Base-by-base conservation (phyloP, 2,888 invertebrate genomes). In the Leuctra nigra region DNA sequence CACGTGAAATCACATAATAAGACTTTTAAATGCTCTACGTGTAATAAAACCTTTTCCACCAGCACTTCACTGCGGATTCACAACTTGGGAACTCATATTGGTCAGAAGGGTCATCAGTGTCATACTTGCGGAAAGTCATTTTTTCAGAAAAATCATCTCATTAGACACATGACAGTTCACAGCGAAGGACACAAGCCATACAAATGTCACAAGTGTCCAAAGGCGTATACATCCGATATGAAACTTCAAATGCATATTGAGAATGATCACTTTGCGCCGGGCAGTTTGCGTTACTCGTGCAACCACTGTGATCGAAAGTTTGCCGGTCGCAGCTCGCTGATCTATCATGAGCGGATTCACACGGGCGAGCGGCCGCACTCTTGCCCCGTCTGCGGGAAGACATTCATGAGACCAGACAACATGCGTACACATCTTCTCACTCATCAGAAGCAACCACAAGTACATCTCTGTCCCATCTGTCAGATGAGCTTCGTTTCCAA, bases 1-100 rank as follows among this genome's bases (percentile, higher is more conserved):
- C 65, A 61, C 61, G 60, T 60, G 61, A 65, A 63, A 56, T 46
- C 59, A 9, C 63, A 63, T 48, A 54, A 58, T 13, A 63, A 63
- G 35, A 41, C 54, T 11, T 56, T 59, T 35, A 24, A 46, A 20
- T 63, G 61, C 35, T 33, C 47, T 11, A 22, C 23, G 4, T 62
- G 62, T 47, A 36, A 41, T 22, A 59, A 61, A 41, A 23, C 9
- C 16, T 62, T 59, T 39, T 36, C 61, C 2, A 62, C 62, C 4
- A 29, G 53, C 6, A 23, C 56, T 1, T 55, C 58, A 16, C 46
- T 62, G n/a, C 33, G 50, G 16, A 14, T 55, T 9, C 62, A 62
- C 18, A 35, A 56, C 4, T 36, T 46, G 9, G 54, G 59, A 18
- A 41, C 56, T 3, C 62, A 62, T 23, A 29, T 58, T 3, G 58